phyloP scores from a whole-genome alignment of 2,888 invertebrate species.

The Parnassius mnemosyne region DNA sequence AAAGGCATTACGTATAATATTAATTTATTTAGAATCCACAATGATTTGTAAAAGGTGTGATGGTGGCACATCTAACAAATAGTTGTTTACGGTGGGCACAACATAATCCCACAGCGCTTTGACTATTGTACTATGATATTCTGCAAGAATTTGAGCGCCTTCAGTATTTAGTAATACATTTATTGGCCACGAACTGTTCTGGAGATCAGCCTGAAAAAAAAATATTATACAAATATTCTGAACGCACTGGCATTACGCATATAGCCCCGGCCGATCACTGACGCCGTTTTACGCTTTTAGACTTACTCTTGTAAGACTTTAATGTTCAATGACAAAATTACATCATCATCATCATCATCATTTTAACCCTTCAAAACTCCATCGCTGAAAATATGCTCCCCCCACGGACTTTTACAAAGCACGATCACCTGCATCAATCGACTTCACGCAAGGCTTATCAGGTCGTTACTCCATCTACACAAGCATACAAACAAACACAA shows the following conservation, averaged over 20 bases:
- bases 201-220: constrained; percentile 17
- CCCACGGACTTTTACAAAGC: no score
- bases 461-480: no score
- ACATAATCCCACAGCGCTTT: constrained; percentile 19
- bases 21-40: background rate
- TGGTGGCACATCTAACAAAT: constrained; percentile 9
- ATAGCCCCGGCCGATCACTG: no score
- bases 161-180: constrained; percentile 18
- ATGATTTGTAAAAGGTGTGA: constrained; percentile 3
- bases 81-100: constrained; percentile 18
- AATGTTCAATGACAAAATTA: no score
- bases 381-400: no score
- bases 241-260: no score
- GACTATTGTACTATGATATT: constrained; percentile 14
- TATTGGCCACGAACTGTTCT: constrained; percentile 25
- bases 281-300: no score
- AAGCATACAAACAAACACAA: no score
- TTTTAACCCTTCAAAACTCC: background rate
- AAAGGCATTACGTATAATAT: no score
- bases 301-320: no score
- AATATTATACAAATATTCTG: background rate
- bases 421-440: no score
- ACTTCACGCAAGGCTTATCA: no score
- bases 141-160: constrained; percentile 19
- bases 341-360: background rate